Percentiles rank a stretch among this genome's conserved stretches.
phyloP scores from a whole-genome alignment of 2,113 vertebrate species.

The Polyodon spathula region DNA sequence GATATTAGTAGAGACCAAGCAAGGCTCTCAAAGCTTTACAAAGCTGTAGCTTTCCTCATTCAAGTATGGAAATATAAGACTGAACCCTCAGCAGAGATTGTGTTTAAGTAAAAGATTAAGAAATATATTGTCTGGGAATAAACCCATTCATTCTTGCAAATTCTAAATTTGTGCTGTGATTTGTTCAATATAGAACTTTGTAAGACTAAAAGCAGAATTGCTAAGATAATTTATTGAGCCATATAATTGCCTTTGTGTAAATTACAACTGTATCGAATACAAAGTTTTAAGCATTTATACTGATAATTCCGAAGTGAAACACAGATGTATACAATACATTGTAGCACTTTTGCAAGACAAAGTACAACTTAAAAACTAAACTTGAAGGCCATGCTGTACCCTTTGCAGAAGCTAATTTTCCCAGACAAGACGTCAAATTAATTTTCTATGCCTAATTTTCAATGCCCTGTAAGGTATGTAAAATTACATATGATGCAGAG shows the following conservation, averaged over 20 bases:
- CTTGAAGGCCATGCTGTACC: background rate
- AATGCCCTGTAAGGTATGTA: too few relatives aligned
- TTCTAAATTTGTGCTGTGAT: background rate
- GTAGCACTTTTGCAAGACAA: constrained; percentile 5
- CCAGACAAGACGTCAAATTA: background rate
- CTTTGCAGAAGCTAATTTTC: constrained; percentile 2
- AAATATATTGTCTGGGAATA: too few relatives aligned
- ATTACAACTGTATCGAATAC: constrained; percentile 14
- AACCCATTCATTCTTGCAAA: too few relatives aligned
- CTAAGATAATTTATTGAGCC: background rate
- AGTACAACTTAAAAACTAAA: constrained; percentile 5
- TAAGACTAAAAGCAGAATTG: background rate
- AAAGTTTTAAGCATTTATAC: constrained; percentile 7
- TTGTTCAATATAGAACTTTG: background rate
- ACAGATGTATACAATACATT: constrained; percentile 12
- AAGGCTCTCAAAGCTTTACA: too few relatives aligned
- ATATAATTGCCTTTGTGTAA: constrained; percentile 11
- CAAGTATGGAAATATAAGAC: too few relatives aligned
- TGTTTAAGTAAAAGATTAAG: too few relatives aligned
- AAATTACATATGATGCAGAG: too few relatives aligned
- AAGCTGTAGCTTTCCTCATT: too few relatives aligned
- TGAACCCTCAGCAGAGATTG: too few relatives aligned
- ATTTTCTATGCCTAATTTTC: too few relatives aligned
- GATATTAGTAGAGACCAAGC: too few relatives aligned
- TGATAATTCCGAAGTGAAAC: constrained; percentile 14